Conservation (phyloP, 2,888 invertebrate species). For the Venustoraphidia nigricollis region DNA sequence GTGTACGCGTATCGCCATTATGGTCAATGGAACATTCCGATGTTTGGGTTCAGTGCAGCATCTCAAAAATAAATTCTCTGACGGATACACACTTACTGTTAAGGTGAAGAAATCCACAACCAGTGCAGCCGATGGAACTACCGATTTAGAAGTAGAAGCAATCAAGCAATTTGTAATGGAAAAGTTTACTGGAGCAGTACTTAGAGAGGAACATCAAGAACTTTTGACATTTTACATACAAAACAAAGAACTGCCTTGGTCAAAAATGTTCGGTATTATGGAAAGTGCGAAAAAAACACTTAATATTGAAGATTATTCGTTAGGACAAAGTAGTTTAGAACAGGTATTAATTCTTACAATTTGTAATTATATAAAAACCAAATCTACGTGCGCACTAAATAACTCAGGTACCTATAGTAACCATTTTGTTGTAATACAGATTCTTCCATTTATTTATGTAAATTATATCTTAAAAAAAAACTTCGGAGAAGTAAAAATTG, state of each 20-base stretch:
- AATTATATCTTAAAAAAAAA: too few species aligned
- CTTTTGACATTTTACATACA: constrained; percentile 54
- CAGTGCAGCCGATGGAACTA: constrained; percentile 5
- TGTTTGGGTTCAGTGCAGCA: constrained; percentile 71
- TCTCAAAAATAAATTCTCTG: constrained; percentile 62
- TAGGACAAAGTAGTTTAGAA: constrained; percentile 70
- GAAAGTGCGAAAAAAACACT: constrained; percentile 31
- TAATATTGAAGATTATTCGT: constrained; percentile 63
- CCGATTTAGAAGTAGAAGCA: constrained; percentile 6
- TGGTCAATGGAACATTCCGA: constrained; percentile 72
- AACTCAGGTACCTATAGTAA: too few species aligned
- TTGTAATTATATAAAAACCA: too few species aligned
- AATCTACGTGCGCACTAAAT: too few species aligned
- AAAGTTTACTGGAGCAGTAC: constrained; percentile 20
- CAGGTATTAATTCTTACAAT: constrained; percentile 28
- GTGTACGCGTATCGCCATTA: constrained; percentile 65
- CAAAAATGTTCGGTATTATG: constrained; percentile 60
- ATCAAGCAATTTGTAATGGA: constrained; percentile 15
- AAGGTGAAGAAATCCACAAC: constrained; percentile 23
- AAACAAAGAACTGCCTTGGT: constrained; percentile 47
- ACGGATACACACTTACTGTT: constrained; percentile 32
- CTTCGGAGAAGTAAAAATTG: too few species aligned
- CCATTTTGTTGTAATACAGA: too few species aligned
- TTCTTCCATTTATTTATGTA: too few species aligned
- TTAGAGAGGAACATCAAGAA: constrained; percentile 55